Evolutionary conservation across 2,113 vertebrate species (phyloP), one percentile per base, ranked within the genome.

Genomic region (Pavo muticus): DNA sequence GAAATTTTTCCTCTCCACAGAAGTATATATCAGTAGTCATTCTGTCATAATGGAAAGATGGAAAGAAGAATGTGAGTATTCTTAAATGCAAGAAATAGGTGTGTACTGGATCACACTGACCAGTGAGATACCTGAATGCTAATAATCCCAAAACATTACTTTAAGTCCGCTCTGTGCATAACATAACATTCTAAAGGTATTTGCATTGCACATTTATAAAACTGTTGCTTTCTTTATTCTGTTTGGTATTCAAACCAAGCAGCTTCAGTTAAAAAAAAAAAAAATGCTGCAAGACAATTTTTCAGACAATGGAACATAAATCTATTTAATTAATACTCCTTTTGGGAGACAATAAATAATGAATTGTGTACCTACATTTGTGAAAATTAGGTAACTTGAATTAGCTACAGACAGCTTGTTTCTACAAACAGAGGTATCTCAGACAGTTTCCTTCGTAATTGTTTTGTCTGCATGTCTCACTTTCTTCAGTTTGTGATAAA

Each of bases 251-350:
- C 59, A 86, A 71, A 79, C 63, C 29, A 3, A 71, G 35, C 32
- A 77, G 8, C 37, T 84, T 75, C 45, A 75, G 17, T 40, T 80
- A 56, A 29, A 79, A 59, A 35, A 79, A 79, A 32, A 83, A 83
- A 71, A 54, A 54, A 47, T 64, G 50, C 30, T n/a, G 4, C 11
- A 78, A 73, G 76, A 27, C 17, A 56, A 19, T 52, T 76, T 88
- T 93, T 73, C 68, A 84, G 63, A 75, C 63, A 94, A 73, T 39
- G 17, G 21, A 90, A 82, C 29, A 44, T 76, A 93, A 96, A 94
- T 88, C 48, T 48, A 84, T 10, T 73, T 88, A 89, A 96, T 94
- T 90, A 83, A 81, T 89, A 73, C 35, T 87, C 40, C 60, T 91
- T 81, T 44, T 0, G 0, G 30, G 79, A 91, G 24, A 67, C 30